phyloP scores from a whole-genome alignment of 1,140 invertebrate species.

The Bursaphelenchus mucronatus region DNA sequence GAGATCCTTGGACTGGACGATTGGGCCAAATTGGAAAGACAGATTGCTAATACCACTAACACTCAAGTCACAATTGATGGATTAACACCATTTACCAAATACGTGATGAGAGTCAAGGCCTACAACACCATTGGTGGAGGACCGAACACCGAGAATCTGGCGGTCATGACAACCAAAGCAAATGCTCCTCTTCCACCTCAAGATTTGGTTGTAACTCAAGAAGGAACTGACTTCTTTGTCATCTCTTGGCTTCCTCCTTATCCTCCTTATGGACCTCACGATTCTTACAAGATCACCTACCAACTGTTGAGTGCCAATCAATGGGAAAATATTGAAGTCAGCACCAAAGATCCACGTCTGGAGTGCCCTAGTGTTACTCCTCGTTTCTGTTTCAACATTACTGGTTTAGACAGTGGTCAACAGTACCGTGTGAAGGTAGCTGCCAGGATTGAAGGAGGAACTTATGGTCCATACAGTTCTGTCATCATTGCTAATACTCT shows the following conservation, averaged over 20 bases:
- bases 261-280: slow-evolving; percentile 59
- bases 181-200: slow-evolving; percentile 59
- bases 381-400: slow-evolving; percentile 60
- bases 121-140: slow-evolving; percentile 42
- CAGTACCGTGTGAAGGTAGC: slow-evolving; percentile 60
- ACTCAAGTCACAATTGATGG: slow-evolving; percentile 58
- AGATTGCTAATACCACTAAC: slow-evolving; percentile 61
- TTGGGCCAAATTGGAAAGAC: slow-evolving; percentile 59
- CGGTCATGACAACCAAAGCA: slow-evolving; percentile 61
- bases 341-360: slow-evolving; percentile 47
- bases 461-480: slow-evolving; percentile 55
- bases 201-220: slow-evolving; percentile 60
- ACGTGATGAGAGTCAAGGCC: slow-evolving; percentile 46
- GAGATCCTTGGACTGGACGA: slow-evolving; percentile 60
- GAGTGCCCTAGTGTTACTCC: slow-evolving; percentile 55
- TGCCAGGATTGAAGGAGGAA: slow-evolving; percentile 56
- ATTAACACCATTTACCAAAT: slow-evolving; percentile 59
- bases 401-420: slow-evolving; percentile 54
- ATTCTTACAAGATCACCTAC: slow-evolving; percentile 59
- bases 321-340: slow-evolving; percentile 52
- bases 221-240: slow-evolving; percentile 57
- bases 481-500: slow-evolving; percentile 59
- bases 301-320: slow-evolving; percentile 47
- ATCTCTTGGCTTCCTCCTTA: slow-evolving; percentile 55
- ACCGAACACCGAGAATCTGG: slow-evolving; percentile 60